phyloP scores from a whole-genome alignment of 2,797 vertebrate species.

The Momotus momota region DNA sequence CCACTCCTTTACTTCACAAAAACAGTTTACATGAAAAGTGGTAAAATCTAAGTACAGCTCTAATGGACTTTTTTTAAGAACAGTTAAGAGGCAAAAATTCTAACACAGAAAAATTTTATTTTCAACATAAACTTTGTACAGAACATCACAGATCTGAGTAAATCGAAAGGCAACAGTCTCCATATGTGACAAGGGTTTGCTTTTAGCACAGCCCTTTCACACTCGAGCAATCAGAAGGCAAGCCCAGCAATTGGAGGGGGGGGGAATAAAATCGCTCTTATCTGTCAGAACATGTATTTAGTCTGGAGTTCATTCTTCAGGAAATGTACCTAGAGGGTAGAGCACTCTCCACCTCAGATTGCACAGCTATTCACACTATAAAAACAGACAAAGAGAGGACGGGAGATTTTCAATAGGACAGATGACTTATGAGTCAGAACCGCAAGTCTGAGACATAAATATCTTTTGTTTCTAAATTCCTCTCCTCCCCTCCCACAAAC shows the following conservation, averaged over 20 bases:
- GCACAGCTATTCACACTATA: slow-evolving; percentile 13
- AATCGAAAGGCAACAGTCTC: slow-evolving; percentile 61
- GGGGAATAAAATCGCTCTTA: neutral
- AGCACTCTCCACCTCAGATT: slow-evolving; percentile 26
- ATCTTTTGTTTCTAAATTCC: slow-evolving; percentile 1
- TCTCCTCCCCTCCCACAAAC: neutral
- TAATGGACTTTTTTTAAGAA: neutral
- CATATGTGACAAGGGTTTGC: neutral
- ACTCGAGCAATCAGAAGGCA: slow-evolving; percentile 43
- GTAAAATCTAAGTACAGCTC: neutral
- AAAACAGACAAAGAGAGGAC: neutral
- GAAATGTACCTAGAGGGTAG: neutral
- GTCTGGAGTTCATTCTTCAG: slow-evolving; percentile 28
- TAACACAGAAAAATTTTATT: slow-evolving; percentile 72
- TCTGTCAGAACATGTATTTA: slow-evolving; percentile 14
- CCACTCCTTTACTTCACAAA: neutral
- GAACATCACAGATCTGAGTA: slow-evolving; percentile 36
- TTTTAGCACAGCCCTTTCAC: slow-evolving; percentile 27
- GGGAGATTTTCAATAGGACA: neutral
- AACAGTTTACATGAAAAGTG: neutral
- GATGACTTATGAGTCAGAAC: slow-evolving; percentile 12
- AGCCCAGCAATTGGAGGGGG: neutral
- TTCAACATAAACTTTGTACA: slow-evolving; percentile 73
- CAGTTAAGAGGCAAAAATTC: slow-evolving; percentile 20
- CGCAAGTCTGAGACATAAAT: neutral